A percentile compares a stretch with the other conserved stretches of the same genome.
phyloP scores from a whole-genome alignment of 2,888 invertebrate species.

The Bombyx huttoni region DNA sequence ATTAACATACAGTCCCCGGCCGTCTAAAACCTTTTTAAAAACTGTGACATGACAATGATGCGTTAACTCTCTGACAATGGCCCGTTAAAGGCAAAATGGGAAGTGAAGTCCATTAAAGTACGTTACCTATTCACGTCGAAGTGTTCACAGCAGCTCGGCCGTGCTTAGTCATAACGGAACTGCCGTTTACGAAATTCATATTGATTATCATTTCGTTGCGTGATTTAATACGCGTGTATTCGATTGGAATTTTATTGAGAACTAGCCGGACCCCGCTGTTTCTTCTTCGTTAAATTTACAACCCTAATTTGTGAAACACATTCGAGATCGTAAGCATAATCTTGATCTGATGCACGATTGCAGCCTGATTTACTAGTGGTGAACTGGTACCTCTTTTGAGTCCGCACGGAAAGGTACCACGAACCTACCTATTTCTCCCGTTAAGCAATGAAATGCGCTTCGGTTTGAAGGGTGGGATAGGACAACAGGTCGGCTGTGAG shows the following conservation, averaged over 20 bases:
- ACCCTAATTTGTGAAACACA: too few species aligned
- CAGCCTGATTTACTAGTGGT: too few species aligned
- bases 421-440: too few species aligned
- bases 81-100: conserved; percentile 47
- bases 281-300: too few species aligned
- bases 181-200: conserved; percentile 43
- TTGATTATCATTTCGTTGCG: conserved; percentile 30
- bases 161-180: conserved; percentile 43
- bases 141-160: conserved; percentile 14
- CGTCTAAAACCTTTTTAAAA: conserved; percentile 44
- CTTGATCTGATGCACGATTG: too few species aligned
- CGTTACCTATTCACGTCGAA: conserved; percentile 20
- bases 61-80: conserved; percentile 58
- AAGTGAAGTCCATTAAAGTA: conserved; percentile 35
- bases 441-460: too few species aligned
- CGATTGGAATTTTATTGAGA: neutral
- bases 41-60: conserved; percentile 61
- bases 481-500: too few species aligned
- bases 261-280: too few species aligned
- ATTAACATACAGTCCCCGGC: conserved; percentile 57
- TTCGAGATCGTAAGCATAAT: too few species aligned
- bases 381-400: too few species aligned
- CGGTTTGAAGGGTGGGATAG: too few species aligned
- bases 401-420: too few species aligned
- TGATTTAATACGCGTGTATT: neutral